Evolutionary conservation across 2,113 vertebrate species (phyloP).

Genomic region (Microtus ochrogaster): DNA sequence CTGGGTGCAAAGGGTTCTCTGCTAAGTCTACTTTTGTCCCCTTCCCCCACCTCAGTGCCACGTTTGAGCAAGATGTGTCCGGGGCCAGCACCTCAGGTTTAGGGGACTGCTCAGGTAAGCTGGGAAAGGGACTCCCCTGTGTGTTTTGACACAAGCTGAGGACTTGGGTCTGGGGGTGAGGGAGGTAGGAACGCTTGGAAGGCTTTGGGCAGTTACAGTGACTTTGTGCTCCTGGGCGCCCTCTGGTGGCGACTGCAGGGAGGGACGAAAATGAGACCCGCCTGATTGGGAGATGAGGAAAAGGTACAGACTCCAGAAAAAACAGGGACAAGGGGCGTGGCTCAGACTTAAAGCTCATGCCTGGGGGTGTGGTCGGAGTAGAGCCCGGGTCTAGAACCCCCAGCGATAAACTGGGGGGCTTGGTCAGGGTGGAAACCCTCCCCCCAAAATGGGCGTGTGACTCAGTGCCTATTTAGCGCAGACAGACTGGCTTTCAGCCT

Average conservation of each 20-base stretch:
- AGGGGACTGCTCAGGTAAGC: constrained; percentile 96
- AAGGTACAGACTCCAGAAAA: background rate
- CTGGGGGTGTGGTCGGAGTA: background rate
- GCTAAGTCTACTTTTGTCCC: background rate
- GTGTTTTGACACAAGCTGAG: background rate
- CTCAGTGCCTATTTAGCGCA: background rate
- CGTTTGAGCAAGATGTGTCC: constrained; percentile 94
- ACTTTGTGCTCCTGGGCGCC: background rate
- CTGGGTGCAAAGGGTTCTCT: background rate
- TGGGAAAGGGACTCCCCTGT: background rate
- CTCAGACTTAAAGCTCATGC: background rate
- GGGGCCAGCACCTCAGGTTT: constrained; percentile 93
- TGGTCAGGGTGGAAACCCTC: background rate
- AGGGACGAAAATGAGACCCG: background rate
- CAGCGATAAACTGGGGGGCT: background rate
- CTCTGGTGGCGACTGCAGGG: background rate
- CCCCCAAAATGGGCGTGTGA: no score
- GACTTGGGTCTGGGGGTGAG: background rate
- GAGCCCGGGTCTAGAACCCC: background rate
- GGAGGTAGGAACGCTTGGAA: background rate
- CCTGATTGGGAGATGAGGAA: background rate
- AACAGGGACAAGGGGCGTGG: background rate
- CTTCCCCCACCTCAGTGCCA: constrained; percentile 84
- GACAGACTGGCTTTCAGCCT: background rate
- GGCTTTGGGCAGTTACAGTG: background rate